Percentiles rank a stretch among this genome's conserved stretches.
These are phyloP conservation scores for Hyalella azteca DNA, from an alignment of 2,888 invertebrate species.

Conservation along the genomic window DNA sequence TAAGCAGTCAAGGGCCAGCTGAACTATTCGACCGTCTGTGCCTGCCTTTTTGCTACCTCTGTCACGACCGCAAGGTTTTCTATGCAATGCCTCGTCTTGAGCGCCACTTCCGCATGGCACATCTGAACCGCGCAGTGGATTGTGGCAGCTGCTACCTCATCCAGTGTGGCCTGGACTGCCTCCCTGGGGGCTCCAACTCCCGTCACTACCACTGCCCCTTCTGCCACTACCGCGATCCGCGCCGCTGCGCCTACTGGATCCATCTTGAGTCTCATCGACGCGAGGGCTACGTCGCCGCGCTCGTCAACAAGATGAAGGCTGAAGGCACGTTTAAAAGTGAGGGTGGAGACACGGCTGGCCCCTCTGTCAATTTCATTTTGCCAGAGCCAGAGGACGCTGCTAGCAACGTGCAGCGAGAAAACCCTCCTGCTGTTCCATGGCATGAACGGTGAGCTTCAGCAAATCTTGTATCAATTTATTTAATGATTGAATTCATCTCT, in stretches of 20 bases:
- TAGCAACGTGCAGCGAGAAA: neutral
- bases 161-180: constrained; percentile 19
- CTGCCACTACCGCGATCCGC: neutral
- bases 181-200: neutral
- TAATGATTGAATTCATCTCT: neutral
- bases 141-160: constrained; percentile 37
- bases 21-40: constrained; percentile 25
- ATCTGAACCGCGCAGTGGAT: constrained; percentile 18
- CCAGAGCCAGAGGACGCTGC: neutral
- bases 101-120: constrained; percentile 31
- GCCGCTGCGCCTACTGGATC: constrained; percentile 21
- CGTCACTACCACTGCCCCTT: constrained; percentile 34
- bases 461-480: neutral
- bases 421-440: constrained; percentile 5
- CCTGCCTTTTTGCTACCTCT: constrained; percentile 33
- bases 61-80: neutral
- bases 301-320: neutral
- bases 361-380: neutral
- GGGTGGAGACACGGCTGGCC: neutral
- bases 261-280: constrained; percentile 33
- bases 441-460: neutral
- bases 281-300: neutral
- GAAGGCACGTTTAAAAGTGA: neutral
- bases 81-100: constrained; percentile 14
- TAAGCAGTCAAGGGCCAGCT: constrained; percentile 15